Conservation (phyloP, 1,140 invertebrate species). For the Euglossa dilemma region DNA sequence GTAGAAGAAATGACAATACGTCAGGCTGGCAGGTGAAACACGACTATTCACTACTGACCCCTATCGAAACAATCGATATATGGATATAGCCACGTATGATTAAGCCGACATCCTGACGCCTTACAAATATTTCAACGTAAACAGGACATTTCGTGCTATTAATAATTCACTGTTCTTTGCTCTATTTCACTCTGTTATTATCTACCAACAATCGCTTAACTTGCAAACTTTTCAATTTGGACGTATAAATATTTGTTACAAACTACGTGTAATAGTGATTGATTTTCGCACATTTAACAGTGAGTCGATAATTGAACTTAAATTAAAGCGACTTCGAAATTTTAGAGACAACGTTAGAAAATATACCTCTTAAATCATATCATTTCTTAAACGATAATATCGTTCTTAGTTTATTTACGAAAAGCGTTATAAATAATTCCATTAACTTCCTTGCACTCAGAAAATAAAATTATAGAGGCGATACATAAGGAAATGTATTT, state of each 20-base stretch:
- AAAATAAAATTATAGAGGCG: background rate
- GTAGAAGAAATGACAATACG: slow-evolving; percentile 67
- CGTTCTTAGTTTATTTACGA: background rate
- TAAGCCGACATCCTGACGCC: slow-evolving; percentile 47
- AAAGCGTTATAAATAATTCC: background rate
- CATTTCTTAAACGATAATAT: background rate
- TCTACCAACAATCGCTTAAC: background rate
- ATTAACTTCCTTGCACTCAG: too few relatives aligned
- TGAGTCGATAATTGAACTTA: background rate
- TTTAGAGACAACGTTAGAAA: background rate
- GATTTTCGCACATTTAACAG: slow-evolving; percentile 1
- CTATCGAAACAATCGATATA: slow-evolving; percentile 77
- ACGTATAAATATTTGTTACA: background rate
- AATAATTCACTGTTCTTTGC: background rate
- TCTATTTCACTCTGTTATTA: background rate
- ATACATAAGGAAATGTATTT: slow-evolving; percentile 21
- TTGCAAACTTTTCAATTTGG: background rate
- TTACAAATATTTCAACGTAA: slow-evolving; percentile 53
- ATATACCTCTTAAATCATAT: background rate
- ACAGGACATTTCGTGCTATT: slow-evolving; percentile 20
- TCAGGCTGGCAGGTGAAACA: slow-evolving; percentile 61
- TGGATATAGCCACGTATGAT: slow-evolving; percentile 76
- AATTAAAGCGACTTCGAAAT: background rate
- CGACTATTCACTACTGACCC: slow-evolving; percentile 75
- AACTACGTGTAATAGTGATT: slow-evolving; percentile 15